Conservation (phyloP, 2,113 vertebrate genomes). For the Otis tarda region DNA sequence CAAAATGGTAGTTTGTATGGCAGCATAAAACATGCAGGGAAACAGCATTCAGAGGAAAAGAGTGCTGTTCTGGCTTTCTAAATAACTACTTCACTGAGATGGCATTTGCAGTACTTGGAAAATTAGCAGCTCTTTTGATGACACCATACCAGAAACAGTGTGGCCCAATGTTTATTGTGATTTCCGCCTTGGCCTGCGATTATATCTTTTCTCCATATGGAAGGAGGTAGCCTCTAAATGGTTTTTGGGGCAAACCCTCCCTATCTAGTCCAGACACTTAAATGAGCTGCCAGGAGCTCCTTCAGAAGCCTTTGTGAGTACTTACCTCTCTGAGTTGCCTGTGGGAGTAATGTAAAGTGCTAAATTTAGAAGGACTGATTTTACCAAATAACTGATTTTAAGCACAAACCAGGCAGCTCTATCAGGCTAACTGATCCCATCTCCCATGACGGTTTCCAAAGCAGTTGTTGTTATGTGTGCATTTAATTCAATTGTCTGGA, state of each 20-base stretch:
- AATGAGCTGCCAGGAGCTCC: not conserved
- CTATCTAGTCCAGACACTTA: not conserved
- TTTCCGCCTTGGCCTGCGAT: not conserved
- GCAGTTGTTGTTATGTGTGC: not conserved
- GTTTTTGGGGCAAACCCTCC: not conserved
- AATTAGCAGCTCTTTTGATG: not conserved
- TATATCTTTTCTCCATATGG: not conserved
- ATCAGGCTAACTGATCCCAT: not conserved
- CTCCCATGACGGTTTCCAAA: not conserved
- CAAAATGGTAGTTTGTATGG: not conserved
- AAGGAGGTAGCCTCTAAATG: not conserved
- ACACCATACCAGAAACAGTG: not conserved
- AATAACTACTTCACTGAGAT: not conserved
- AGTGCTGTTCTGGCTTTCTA: not conserved
- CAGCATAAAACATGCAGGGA: fast-evolving
- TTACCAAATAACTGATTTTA: not conserved
- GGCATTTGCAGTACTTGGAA: not conserved
- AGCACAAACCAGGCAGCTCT: not conserved
- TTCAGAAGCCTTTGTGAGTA: not conserved
- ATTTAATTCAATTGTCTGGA: not conserved
- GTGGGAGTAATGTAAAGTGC: not conserved
- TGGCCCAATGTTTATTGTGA: not conserved
- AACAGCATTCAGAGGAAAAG: not conserved
- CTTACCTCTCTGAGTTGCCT: not conserved
- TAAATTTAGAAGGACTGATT: not conserved